These are phyloP conservation scores for Hypomecis punctinalis DNA, from an alignment of 2,888 invertebrate genomes.

Conservation along the genomic window DNA sequence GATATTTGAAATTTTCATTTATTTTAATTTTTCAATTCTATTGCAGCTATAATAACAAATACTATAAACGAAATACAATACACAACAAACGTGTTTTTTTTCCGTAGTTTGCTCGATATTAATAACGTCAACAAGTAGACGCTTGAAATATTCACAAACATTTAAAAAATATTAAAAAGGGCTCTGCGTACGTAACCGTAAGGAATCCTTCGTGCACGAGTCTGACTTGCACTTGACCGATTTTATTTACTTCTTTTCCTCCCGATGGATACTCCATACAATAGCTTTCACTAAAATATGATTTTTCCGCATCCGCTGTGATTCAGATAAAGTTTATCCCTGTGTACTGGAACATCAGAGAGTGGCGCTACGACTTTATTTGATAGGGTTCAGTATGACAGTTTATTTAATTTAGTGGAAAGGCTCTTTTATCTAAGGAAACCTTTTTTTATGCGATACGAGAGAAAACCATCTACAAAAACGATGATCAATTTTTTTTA, in stretches of 20 bases:
- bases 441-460: background rate
- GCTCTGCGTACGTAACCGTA: too few species aligned
- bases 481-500: background rate
- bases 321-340: slow-evolving; percentile 28
- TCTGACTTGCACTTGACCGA: too few species aligned
- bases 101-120: too few species aligned
- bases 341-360: slow-evolving; percentile 19
- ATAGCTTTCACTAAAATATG: slow-evolving; percentile 41
- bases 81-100: too few species aligned
- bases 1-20: too few species aligned
- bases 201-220: too few species aligned
- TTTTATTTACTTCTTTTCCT: slow-evolving; percentile 32
- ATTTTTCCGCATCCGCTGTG: slow-evolving; percentile 37
- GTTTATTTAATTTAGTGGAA: slow-evolving; percentile 18
- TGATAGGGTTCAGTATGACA: slow-evolving; percentile 22
- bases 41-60: too few species aligned
- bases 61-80: too few species aligned
- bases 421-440: slow-evolving; percentile 4
- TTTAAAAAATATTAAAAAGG: too few species aligned
- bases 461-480: background rate
- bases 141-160: too few species aligned
- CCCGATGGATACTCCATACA: slow-evolving; percentile 36
- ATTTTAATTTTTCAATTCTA: too few species aligned
- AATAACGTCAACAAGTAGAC: too few species aligned
- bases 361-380: slow-evolving; percentile 32